Evolutionary conservation across 2,888 invertebrate genomes (phyloP).

Genomic region (Ditula angustiorana): DNA sequence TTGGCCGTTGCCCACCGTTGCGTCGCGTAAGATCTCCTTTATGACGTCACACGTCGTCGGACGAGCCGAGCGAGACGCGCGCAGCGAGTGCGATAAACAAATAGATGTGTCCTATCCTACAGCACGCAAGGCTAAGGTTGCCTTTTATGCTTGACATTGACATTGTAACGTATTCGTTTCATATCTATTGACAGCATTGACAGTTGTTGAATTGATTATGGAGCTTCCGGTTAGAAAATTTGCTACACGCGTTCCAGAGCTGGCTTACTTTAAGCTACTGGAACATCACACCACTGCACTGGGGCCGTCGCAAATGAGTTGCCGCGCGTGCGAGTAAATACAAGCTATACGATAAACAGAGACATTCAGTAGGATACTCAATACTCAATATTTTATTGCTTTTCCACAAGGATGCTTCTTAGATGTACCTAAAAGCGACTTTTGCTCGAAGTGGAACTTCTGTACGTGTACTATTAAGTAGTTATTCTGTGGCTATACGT

Average conservation of each 20-base stretch:
- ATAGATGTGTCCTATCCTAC: conserved; percentile 10
- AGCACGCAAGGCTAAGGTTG: conserved; percentile 29
- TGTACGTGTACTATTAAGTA: too few relatives aligned
- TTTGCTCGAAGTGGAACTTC: too few relatives aligned
- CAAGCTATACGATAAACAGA: too few relatives aligned
- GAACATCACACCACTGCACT: too few relatives aligned
- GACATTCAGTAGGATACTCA: too few relatives aligned
- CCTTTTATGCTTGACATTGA: conserved; percentile 39
- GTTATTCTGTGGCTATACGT: too few relatives aligned
- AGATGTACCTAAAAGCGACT: too few relatives aligned
- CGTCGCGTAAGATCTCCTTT: conserved; percentile 46
- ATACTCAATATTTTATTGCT: too few relatives aligned
- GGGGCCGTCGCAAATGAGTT: too few relatives aligned
- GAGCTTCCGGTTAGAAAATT: background rate
- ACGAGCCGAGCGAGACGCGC: conserved; percentile 5
- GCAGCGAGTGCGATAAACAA: conserved; percentile 16
- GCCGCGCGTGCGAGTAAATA: too few relatives aligned
- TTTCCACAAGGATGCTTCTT: too few relatives aligned
- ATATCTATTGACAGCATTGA: conserved; percentile 25
- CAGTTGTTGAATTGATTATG: background rate
- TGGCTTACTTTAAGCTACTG: too few relatives aligned
- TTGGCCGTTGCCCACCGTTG: conserved; percentile 63
- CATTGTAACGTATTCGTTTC: conserved; percentile 32
- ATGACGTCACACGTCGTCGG: conserved; percentile 16
- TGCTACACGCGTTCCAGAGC: background rate